These are phyloP conservation scores for Dioctria rufipes DNA, from an alignment of 2,888 invertebrate genomes.

Conservation along the genomic window DNA sequence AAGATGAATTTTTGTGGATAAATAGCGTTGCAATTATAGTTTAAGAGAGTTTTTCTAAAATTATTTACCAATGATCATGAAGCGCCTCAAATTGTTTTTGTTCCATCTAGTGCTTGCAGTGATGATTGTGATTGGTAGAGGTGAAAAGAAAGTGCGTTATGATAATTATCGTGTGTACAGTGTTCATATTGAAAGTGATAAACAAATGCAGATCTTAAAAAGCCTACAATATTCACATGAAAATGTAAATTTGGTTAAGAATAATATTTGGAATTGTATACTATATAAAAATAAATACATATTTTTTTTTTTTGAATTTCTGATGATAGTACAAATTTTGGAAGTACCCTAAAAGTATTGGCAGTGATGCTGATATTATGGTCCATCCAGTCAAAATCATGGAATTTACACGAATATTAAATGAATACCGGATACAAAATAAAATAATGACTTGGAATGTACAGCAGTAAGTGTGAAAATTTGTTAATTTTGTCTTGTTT, in stretches of 20 bases:
- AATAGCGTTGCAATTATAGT: no score
- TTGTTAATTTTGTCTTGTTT: no score
- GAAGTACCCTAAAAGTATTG: conserved; percentile 67
- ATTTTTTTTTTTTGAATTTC: conserved; percentile 3
- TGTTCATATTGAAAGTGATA: conserved; percentile 71
- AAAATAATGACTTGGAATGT: conserved; percentile 75
- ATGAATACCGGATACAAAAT: conserved; percentile 68
- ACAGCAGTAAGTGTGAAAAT: conserved; percentile 72
- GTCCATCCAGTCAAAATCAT: conserved; percentile 73
- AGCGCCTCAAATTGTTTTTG: no score
- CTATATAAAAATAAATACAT: background rate
- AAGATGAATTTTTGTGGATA: no score
- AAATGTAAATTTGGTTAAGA: background rate
- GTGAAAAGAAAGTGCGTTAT: conserved; percentile 64
- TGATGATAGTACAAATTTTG: conserved; percentile 13
- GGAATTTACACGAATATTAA: conserved; percentile 71
- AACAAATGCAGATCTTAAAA: conserved; percentile 72
- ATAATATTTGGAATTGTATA: background rate
- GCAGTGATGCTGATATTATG: conserved; percentile 74
- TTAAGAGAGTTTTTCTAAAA: no score
- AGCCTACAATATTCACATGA: conserved; percentile 7
- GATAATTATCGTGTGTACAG: conserved; percentile 67
- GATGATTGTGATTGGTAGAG: background rate
- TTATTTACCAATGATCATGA: no score
- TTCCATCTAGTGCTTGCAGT: background rate